Percentiles rank a stretch among this genome's conserved stretches.
Evolutionary conservation across 1,140 invertebrate species (phyloP).

Genomic region (Zaprionus inermis): DNA sequence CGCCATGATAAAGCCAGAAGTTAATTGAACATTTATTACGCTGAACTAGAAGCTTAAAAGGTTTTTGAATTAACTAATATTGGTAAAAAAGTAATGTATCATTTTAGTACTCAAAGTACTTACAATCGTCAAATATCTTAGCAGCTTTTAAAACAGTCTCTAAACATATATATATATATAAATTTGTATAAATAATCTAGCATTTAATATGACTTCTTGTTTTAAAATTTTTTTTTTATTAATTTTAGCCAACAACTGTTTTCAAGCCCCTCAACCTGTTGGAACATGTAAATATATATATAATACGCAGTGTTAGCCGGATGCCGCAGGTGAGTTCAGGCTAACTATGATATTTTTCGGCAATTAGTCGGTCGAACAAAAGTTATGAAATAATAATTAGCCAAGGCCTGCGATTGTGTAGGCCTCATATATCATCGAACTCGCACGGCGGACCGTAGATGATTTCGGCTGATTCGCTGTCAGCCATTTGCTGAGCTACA

Average conservation of each 20-base stretch:
- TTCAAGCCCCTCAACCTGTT: too few relatives aligned
- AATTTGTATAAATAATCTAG: too few relatives aligned
- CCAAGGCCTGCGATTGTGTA: not conserved
- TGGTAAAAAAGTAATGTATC: not conserved
- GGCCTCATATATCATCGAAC: not conserved
- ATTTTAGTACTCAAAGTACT: too few relatives aligned
- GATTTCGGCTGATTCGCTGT: constrained; percentile 19
- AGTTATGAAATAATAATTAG: constrained; percentile 4
- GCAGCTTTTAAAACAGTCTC: too few relatives aligned
- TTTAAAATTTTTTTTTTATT: too few relatives aligned
- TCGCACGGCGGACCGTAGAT: constrained; percentile 3
- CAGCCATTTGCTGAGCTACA: constrained; percentile 12
- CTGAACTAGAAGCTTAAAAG: not conserved
- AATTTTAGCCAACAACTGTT: too few relatives aligned
- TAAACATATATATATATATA: too few relatives aligned
- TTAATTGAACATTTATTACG: constrained; percentile 45
- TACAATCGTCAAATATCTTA: too few relatives aligned
- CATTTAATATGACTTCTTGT: too few relatives aligned
- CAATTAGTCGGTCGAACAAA: not conserved
- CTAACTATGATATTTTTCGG: not conserved
- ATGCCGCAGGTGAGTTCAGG: too few relatives aligned
- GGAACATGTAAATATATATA: too few relatives aligned
- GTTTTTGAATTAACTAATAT: not conserved
- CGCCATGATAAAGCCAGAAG: constrained; percentile 38
- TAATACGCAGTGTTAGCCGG: too few relatives aligned